Evolutionary conservation across 2,888 invertebrate species (phyloP).

Genomic region (Danaus chrysippus): DNA sequence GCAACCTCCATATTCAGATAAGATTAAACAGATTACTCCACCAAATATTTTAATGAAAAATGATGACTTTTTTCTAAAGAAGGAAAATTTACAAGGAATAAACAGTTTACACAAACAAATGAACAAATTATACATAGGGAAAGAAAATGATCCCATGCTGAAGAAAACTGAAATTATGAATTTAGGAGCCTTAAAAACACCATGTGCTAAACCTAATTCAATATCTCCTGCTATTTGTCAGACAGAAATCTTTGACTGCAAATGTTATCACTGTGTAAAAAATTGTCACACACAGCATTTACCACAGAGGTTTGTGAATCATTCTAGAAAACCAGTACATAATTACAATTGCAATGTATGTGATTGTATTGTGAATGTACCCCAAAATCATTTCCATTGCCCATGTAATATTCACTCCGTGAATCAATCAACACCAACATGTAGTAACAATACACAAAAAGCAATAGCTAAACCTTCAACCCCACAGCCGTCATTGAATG

Average conservation of each 20-base stretch:
- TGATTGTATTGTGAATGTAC: slow-evolving; percentile 15
- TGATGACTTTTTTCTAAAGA: slow-evolving; percentile 60
- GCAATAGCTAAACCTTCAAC: neutral
- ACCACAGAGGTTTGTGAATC: neutral
- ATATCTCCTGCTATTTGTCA: slow-evolving; percentile 33
- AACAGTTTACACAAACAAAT: slow-evolving; percentile 42
- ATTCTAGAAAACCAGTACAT: slow-evolving; percentile 10
- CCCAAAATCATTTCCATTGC: slow-evolving; percentile 22
- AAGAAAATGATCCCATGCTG: slow-evolving; percentile 53
- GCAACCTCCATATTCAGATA: slow-evolving; percentile 40
- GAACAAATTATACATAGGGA: slow-evolving; percentile 45
- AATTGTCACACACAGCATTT: slow-evolving; percentile 22
- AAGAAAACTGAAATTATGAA: slow-evolving; percentile 49
- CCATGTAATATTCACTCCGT: slow-evolving; percentile 24
- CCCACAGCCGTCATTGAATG: slow-evolving; percentile 39
- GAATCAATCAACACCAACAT: slow-evolving; percentile 23
- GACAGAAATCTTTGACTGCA: slow-evolving; percentile 40
- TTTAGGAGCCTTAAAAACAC: slow-evolving; percentile 26
- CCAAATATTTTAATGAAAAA: slow-evolving; percentile 48
- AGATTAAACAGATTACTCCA: slow-evolving; percentile 40
- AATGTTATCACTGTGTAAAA: slow-evolving; percentile 54
- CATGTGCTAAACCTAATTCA: slow-evolving; percentile 11
- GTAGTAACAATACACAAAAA: slow-evolving; percentile 31
- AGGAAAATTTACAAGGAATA: slow-evolving; percentile 47
- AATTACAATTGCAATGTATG: slow-evolving; percentile 19